Conservation (phyloP, 2,797 vertebrate genomes). For the Sphenopsis melanotis region DNA sequence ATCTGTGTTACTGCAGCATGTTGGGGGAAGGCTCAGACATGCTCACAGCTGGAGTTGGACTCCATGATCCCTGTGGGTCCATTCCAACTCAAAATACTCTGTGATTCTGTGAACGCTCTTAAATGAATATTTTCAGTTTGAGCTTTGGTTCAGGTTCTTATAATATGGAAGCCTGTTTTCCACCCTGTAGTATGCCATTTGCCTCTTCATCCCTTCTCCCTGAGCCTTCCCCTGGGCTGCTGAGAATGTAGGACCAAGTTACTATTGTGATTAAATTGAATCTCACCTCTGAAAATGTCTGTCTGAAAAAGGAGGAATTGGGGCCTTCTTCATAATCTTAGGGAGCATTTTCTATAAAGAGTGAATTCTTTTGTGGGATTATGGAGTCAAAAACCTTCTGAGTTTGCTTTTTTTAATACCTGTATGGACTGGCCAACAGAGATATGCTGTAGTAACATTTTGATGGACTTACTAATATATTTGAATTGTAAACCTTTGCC, state of each 20-base stretch:
- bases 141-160: not conserved
- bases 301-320: not conserved
- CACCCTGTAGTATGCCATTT: not conserved
- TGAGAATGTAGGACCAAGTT: not conserved
- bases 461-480: not conserved
- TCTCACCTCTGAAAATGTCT: not conserved
- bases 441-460: not conserved
- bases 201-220: not conserved
- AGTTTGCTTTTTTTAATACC: not conserved
- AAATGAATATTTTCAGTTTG: not conserved
- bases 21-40: not conserved
- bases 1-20: not conserved
- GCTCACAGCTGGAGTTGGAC: not conserved
- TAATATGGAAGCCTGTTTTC: not conserved
- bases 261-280: not conserved
- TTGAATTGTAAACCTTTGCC: constrained; percentile 42
- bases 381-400: not conserved
- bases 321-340: not conserved
- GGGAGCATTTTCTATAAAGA: not conserved
- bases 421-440: not conserved
- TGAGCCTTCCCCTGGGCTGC: not conserved
- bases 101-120: not conserved
- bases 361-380: not conserved
- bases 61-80: not conserved
- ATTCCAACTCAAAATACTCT: not conserved